Evolutionary conservation across 2,797 vertebrate species (phyloP).

Genomic region (Florisuga fusca): DNA sequence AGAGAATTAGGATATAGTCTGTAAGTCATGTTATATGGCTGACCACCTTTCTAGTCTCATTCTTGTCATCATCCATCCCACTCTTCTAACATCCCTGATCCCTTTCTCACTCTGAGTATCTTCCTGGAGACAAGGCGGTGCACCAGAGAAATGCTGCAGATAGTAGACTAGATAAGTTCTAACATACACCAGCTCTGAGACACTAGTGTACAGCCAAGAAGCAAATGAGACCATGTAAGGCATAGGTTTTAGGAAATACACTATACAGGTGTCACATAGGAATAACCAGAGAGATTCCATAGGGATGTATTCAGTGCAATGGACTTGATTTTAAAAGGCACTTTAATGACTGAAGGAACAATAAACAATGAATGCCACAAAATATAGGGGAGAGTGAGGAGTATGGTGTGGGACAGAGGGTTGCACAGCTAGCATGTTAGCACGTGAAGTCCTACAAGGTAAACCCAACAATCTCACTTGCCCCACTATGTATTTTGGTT

Average conservation of each 20-base stretch:
- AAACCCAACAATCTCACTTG: background rate
- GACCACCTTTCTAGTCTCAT: background rate
- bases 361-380: background rate
- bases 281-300: background rate
- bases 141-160: background rate
- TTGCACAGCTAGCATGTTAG: background rate
- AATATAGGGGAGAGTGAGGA: background rate
- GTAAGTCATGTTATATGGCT: background rate
- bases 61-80: background rate
- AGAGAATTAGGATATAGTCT: background rate
- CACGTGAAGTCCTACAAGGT: background rate
- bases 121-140: background rate
- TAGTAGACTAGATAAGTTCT: background rate
- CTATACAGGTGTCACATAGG: rapidly evolving
- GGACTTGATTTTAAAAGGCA: background rate
- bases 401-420: rapidly evolving
- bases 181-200: background rate
- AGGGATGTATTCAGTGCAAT: background rate
- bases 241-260: background rate
- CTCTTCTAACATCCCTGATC: background rate
- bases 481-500: background rate
- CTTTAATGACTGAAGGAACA: background rate
- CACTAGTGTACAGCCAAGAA: background rate
- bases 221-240: background rate
- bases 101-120: background rate